phyloP scores from a whole-genome alignment of 2,888 invertebrate genomes.

The Drosophila leonis region DNA sequence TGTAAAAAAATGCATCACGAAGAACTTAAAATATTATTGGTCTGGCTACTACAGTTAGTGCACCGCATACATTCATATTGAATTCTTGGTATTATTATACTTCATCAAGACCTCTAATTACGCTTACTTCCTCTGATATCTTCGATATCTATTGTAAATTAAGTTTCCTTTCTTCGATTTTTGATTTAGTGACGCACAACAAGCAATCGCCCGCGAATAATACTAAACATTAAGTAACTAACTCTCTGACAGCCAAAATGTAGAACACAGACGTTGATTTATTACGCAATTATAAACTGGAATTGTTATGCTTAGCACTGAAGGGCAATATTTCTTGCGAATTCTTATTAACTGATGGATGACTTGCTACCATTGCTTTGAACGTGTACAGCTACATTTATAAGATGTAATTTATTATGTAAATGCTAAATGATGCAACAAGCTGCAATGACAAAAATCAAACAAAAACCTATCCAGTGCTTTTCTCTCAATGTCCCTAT shows the following conservation, averaged over 20 bases:
- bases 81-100: neutral
- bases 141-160: neutral
- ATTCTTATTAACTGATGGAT: conserved; percentile 22
- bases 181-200: conserved; percentile 30
- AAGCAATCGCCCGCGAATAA: conserved; percentile 26
- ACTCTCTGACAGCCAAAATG: conserved; percentile 58
- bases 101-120: neutral
- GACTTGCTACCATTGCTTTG: neutral
- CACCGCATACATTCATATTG: too few relatives aligned
- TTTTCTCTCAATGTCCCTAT: conserved; percentile 28
- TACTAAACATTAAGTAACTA: conserved; percentile 24
- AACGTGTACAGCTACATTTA: conserved; percentile 18
- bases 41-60: too few relatives aligned
- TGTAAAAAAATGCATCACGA: neutral
- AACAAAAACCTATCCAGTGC: conserved; percentile 14
- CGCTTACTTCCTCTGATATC: too few relatives aligned
- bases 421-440: conserved; percentile 38
- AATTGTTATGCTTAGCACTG: conserved; percentile 49
- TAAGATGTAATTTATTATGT: conserved; percentile 14
- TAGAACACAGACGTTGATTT: conserved; percentile 74
- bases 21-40: too few relatives aligned
- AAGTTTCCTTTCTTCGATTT: neutral
- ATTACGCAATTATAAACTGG: conserved; percentile 62
- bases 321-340: conserved; percentile 21
- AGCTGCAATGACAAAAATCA: conserved; percentile 38